Conservation (phyloP, 2,888 invertebrate genomes). For the Anticlea derivata region DNA sequence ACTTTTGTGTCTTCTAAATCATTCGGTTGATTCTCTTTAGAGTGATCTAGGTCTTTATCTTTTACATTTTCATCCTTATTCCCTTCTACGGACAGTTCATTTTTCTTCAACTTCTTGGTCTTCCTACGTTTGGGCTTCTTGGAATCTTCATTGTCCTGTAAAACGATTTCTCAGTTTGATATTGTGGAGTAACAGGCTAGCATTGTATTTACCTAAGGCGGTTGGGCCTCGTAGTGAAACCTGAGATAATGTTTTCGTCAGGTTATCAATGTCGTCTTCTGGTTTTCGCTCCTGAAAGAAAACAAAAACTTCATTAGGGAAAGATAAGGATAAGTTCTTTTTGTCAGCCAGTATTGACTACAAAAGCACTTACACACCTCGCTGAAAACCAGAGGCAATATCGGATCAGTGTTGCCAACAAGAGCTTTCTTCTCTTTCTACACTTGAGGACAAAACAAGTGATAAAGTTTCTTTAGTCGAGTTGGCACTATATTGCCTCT, state of each 20-base stretch:
- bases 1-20: not conserved
- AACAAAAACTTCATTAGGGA: constrained; percentile 18
- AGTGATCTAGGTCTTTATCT: not conserved
- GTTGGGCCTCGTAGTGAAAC: constrained; percentile 75
- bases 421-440: too few species aligned
- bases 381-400: too few species aligned
- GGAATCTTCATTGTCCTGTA: constrained; percentile 69
- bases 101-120: constrained; percentile 36
- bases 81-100: constrained; percentile 23
- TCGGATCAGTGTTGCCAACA: too few species aligned
- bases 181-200: constrained; percentile 59
- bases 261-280: constrained; percentile 70
- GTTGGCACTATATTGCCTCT: too few species aligned
- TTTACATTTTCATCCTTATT: constrained; percentile 15
- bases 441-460: too few species aligned
- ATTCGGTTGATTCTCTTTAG: not conserved
- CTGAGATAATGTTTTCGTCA: constrained; percentile 78
- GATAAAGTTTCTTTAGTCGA: too few species aligned
- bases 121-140: constrained; percentile 57
- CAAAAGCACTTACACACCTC: too few species aligned
- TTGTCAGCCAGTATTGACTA: too few species aligned
- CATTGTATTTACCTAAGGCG: constrained; percentile 80
- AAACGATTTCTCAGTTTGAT: constrained; percentile 73
- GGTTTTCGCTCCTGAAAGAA: constrained; percentile 63
- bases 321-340: too few species aligned